A percentile compares a stretch with the other conserved stretches of the same genome.
Evolutionary conservation across 2,888 invertebrate species (phyloP).

Genomic region (Perizoma flavofasciatum): DNA sequence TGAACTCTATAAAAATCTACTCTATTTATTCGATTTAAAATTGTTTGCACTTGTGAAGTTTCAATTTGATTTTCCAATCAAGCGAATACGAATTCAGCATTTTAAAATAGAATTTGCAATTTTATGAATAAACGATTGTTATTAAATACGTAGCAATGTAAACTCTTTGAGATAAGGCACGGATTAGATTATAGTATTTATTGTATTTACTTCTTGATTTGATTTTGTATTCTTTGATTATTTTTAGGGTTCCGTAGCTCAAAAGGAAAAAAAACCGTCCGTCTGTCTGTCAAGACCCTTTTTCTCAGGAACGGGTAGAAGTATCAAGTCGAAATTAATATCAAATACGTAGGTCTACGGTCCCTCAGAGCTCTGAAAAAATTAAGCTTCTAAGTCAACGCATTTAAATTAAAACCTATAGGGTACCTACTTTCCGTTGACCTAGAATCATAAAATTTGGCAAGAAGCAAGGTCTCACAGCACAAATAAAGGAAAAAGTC

Average conservation of each 20-base stretch:
- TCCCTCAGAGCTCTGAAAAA: too few species aligned
- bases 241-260: neutral
- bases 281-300: too few species aligned
- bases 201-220: neutral
- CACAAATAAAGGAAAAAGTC: too few species aligned
- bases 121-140: slow-evolving; percentile 12
- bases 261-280: too few species aligned
- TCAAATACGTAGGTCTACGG: too few species aligned
- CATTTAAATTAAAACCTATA: too few species aligned
- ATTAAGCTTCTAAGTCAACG: too few species aligned
- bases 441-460: too few species aligned
- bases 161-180: slow-evolving; percentile 4
- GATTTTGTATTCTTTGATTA: neutral
- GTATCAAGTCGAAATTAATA: too few species aligned
- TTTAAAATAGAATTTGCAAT: slow-evolving; percentile 16
- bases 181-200: slow-evolving; percentile 2
- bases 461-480: too few species aligned
- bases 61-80: slow-evolving; percentile 30
- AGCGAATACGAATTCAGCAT: slow-evolving; percentile 19
- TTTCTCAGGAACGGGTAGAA: too few species aligned
- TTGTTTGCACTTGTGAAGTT: slow-evolving; percentile 21
- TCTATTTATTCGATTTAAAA: slow-evolving; percentile 21
- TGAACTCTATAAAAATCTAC: slow-evolving; percentile 2
- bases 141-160: slow-evolving; percentile 7
- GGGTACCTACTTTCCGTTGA: too few species aligned